Conservation (phyloP, 2,797 vertebrate species). For the Xenentodon cancila region DNA sequence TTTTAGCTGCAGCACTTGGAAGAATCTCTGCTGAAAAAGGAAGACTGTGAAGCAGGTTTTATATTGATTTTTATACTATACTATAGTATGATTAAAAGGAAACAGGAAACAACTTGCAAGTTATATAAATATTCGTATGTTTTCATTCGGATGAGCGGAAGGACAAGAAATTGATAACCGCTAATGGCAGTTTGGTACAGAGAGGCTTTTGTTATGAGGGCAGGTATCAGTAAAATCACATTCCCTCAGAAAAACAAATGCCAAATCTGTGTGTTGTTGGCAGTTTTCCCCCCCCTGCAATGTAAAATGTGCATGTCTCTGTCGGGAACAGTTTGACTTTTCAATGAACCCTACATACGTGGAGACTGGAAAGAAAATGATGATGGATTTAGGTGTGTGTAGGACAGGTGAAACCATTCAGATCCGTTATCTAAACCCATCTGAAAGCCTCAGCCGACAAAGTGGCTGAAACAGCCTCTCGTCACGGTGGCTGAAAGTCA, state of each 20-base stretch:
- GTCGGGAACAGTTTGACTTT: constrained; percentile 33
- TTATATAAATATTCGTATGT: no score
- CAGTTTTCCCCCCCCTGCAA: neutral
- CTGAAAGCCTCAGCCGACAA: constrained; percentile 59
- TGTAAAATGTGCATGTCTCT: constrained; percentile 2
- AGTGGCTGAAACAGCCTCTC: constrained; percentile 40
- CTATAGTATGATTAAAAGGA: no score
- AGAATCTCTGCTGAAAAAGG: no score
- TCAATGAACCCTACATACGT: constrained; percentile 14
- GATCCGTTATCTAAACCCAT: constrained; percentile 53
- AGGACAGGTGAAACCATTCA: constrained; percentile 46
- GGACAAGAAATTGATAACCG: no score
- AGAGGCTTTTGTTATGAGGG: constrained; percentile 40
- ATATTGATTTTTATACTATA: no score
- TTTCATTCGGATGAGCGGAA: no score
- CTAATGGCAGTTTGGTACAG: constrained; percentile 28
- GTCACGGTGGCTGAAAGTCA: constrained; percentile 51
- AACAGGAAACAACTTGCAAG: no score
- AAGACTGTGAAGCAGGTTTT: no score
- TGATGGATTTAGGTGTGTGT: constrained; percentile 19
- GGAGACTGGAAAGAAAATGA: constrained; percentile 19
- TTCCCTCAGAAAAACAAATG: constrained; percentile 19
- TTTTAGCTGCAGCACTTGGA: no score
- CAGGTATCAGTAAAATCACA: constrained; percentile 19
- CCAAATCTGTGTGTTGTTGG: constrained; percentile 12